Conservation (phyloP, 2,797 vertebrate genomes). For the Ctenochaetus hawaiiensis region DNA sequence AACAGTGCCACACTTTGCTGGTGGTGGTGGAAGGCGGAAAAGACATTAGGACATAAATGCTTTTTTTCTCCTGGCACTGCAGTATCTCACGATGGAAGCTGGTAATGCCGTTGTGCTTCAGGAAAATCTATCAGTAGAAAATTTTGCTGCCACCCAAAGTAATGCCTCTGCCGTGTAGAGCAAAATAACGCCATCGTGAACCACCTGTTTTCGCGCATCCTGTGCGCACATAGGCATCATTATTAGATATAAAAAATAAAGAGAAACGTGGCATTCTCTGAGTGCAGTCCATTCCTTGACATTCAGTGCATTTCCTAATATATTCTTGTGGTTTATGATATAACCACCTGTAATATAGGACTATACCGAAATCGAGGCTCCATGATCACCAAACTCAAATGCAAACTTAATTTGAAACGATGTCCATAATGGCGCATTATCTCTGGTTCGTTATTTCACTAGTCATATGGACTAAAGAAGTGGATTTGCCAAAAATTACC, state of each 20-base stretch:
- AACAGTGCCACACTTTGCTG: constrained; percentile 74
- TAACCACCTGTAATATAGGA: neutral
- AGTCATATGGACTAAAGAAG: neutral
- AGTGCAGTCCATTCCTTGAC: neutral
- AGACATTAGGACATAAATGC: constrained; percentile 44
- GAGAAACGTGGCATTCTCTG: constrained; percentile 10
- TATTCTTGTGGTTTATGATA: neutral
- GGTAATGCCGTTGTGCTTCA: constrained; percentile 45
- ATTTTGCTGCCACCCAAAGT: constrained; percentile 20
- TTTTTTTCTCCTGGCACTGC: constrained; percentile 57
- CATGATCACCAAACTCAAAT: constrained; percentile 17
- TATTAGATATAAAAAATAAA: neutral
- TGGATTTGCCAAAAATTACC: constrained; percentile 5
- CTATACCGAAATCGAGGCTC: neutral
- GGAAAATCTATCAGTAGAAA: constrained; percentile 31
- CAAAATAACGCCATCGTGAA: constrained; percentile 60
- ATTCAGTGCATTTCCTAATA: neutral
- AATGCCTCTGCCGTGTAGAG: constrained; percentile 31
- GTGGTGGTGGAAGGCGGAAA: constrained; percentile 63
- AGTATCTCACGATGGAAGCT: constrained; percentile 45
- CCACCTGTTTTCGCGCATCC: constrained; percentile 73
- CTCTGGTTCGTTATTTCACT: neutral
- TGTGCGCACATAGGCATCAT: constrained; percentile 5
- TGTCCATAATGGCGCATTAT: constrained; percentile 31
- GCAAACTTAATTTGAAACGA: constrained; percentile 57